A percentile compares a stretch with the other conserved stretches of the same genome.
Conservation (phyloP, 2,113 vertebrate genomes). For the Brachypodius melanocephalos region DNA sequence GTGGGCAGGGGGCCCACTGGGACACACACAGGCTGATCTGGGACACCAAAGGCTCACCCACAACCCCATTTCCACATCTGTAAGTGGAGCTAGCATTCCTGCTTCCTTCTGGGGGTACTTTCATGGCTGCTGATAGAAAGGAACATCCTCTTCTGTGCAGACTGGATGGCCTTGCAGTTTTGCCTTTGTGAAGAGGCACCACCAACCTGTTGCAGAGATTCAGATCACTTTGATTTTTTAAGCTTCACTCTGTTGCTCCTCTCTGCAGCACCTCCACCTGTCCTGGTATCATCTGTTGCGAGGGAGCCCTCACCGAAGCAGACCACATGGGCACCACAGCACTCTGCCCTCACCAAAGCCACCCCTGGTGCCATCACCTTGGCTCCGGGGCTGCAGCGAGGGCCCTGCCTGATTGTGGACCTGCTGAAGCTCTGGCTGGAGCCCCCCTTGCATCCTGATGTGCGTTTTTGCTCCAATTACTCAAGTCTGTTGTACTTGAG, state of each 20-base stretch:
- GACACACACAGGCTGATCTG: background rate
- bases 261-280: background rate
- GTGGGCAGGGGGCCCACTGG: background rate
- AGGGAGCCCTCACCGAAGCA: accelerated
- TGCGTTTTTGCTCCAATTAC: background rate
- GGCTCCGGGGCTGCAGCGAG: background rate
- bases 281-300: background rate
- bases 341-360: accelerated
- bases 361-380: background rate
- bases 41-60: background rate
- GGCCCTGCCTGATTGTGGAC: background rate
- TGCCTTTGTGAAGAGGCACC: background rate
- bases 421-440: background rate
- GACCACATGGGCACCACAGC: accelerated
- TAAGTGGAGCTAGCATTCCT: background rate
- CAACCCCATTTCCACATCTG: accelerated
- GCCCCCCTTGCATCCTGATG: background rate
- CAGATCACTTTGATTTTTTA: background rate
- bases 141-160: background rate
- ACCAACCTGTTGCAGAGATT: background rate
- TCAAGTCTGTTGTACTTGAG: background rate
- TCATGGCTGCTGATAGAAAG: background rate
- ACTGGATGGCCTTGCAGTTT: background rate
- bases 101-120: background rate
- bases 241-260: background rate